phyloP scores from a whole-genome alignment of 2,888 invertebrate genomes.

The Pristionchus japonicus region DNA sequence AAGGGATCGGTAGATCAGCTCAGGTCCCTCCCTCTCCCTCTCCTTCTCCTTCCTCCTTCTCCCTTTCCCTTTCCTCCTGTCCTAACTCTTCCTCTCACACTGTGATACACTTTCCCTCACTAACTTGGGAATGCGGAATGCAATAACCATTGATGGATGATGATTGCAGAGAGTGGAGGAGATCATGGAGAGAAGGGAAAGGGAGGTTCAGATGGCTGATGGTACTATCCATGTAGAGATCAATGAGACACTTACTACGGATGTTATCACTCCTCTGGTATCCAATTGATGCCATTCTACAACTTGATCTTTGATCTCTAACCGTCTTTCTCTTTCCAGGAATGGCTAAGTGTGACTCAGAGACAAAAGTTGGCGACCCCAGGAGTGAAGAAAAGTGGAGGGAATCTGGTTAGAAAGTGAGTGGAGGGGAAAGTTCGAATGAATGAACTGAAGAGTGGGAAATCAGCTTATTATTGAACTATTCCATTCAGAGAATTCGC shows the following conservation, averaged over 20 bases:
- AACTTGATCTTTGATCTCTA: background rate
- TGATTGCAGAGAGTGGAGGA: background rate
- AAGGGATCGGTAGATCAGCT: conserved; percentile 23
- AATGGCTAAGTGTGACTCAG: conserved; percentile 36
- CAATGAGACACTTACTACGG: background rate
- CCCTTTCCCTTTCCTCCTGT: background rate
- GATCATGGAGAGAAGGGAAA: conserved; percentile 29
- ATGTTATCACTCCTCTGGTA: conserved; percentile 18
- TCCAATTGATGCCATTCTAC: background rate
- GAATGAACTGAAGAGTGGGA: background rate
- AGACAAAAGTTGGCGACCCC: conserved; percentile 22
- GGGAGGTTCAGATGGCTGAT: background rate
- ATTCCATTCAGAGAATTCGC: conserved; percentile 38
- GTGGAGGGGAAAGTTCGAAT: background rate
- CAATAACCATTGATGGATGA: background rate
- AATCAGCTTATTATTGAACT: conserved; percentile 1
- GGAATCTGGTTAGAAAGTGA: conserved; percentile 13
- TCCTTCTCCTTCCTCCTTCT: background rate
- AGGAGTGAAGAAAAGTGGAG: background rate
- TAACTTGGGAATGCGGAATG: background rate
- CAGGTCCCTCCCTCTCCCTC: background rate
- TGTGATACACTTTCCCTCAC: background rate
- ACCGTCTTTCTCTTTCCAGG: background rate
- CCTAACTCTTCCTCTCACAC: background rate
- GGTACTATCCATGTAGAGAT: background rate